These are phyloP conservation scores for Halocaridina rubra DNA, from an alignment of 2,888 invertebrate genomes.

Conservation along the genomic window DNA sequence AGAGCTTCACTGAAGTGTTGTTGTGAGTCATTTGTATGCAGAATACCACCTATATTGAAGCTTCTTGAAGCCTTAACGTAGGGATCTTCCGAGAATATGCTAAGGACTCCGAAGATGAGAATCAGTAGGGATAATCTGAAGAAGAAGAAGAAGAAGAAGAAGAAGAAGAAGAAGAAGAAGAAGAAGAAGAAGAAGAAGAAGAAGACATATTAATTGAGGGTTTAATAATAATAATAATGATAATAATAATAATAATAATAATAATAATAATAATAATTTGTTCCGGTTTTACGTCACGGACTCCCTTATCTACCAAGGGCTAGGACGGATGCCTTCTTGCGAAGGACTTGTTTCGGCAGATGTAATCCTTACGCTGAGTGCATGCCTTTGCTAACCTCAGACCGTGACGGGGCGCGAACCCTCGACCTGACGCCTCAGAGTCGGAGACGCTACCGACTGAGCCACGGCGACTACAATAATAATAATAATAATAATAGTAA, in stretches of 20 bases:
- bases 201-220: too few relatives aligned
- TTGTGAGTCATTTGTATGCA: conserved; percentile 69
- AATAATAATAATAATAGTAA: background rate
- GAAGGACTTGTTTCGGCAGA: too few relatives aligned
- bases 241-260: background rate
- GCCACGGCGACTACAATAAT: too few relatives aligned
- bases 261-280: too few relatives aligned
- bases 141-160: background rate
- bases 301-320: too few relatives aligned
- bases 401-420: too few relatives aligned
- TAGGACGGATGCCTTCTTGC: too few relatives aligned
- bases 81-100: background rate
- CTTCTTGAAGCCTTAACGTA: conserved; percentile 9
- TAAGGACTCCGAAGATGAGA: background rate
- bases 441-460: too few relatives aligned
- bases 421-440: too few relatives aligned
- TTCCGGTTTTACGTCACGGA: too few relatives aligned
- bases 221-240: background rate
- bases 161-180: background rate
- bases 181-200: background rate
- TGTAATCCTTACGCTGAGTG: too few relatives aligned
- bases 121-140: background rate
- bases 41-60: conserved; percentile 91
- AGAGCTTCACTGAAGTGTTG: conserved; percentile 23
- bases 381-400: too few relatives aligned